Conservation (phyloP, 1,140 invertebrate genomes). For the Onthophagus taurus region DNA sequence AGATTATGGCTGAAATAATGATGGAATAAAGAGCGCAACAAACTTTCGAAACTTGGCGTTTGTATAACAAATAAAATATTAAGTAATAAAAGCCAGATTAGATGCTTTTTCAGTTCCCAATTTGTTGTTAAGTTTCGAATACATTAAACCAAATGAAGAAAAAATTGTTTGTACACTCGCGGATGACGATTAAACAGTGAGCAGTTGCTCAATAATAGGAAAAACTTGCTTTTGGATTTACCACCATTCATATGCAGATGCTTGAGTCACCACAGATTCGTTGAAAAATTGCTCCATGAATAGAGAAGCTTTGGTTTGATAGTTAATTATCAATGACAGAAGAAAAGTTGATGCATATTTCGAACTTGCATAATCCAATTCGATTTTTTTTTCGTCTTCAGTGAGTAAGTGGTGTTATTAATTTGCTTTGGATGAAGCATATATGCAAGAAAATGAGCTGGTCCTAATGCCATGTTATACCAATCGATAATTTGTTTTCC, state of each 20-base stretch:
- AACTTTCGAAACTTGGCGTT: too few species aligned
- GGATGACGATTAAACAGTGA: neutral
- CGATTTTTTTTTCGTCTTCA: neutral
- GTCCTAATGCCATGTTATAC: neutral
- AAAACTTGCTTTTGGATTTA: neutral
- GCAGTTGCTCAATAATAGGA: slow-evolving; percentile 1
- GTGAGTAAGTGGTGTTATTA: neutral
- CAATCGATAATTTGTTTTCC: too few species aligned
- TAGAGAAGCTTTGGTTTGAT: neutral
- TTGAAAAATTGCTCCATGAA: neutral
- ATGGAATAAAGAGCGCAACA: too few species aligned
- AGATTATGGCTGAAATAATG: too few species aligned
- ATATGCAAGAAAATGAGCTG: neutral
- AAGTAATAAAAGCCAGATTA: neutral
- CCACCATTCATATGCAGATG: slow-evolving; percentile 1
- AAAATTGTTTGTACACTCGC: neutral
- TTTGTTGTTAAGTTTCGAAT: neutral
- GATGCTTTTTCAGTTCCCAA: slow-evolving; percentile 1
- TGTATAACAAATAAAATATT: too few species aligned
- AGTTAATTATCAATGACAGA: neutral
- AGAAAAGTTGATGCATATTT: neutral
- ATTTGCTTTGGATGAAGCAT: neutral
- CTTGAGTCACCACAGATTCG: neutral
- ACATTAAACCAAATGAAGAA: neutral
- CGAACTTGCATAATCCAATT: neutral